These are phyloP conservation scores for Sitodiplosis mosellana DNA, from an alignment of 1,140 invertebrate genomes.

Conservation along the genomic window DNA sequence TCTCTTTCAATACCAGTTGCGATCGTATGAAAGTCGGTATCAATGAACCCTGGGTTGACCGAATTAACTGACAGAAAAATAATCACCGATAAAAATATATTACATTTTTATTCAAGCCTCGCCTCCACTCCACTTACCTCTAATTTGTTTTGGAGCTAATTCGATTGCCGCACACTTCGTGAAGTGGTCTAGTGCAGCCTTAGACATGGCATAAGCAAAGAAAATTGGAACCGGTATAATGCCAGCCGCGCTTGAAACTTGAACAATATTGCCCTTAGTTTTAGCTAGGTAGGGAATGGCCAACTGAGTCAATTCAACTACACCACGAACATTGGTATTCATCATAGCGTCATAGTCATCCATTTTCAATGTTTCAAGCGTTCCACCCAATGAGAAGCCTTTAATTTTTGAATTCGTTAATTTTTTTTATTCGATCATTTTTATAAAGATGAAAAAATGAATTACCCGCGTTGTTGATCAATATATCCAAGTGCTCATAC, in stretches of 20 bases:
- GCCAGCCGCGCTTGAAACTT: conserved; percentile 61
- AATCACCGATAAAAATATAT: conserved; percentile 31
- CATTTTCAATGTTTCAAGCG: conserved; percentile 64
- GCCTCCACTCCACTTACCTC: too few relatives aligned
- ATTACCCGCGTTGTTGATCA: conserved; percentile 81
- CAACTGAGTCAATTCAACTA: conserved; percentile 48
- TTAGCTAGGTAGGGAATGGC: conserved; percentile 53
- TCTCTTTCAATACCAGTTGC: conserved; percentile 47
- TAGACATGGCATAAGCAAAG: conserved; percentile 72
- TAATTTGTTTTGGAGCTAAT: conserved; percentile 29
- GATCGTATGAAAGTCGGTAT: conserved; percentile 58
- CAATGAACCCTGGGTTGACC: conserved; percentile 63
- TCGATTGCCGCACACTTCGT: conserved; percentile 67
- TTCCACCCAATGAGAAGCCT: conserved; percentile 60
- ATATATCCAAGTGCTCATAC: conserved; percentile 52
- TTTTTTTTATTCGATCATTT: conserved; percentile 70
- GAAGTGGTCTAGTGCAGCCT: conserved; percentile 77
- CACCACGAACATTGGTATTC: conserved; percentile 58
- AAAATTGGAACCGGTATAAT: conserved; percentile 56
- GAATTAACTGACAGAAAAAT: conserved; percentile 75
- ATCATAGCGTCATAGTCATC: conserved; percentile 71
- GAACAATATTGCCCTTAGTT: conserved; percentile 57
- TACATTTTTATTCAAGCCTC: conserved; percentile 63
- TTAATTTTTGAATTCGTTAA: conserved; percentile 85
- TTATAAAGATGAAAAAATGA: conserved; percentile 56